Evolutionary conservation across 2,888 invertebrate genomes (phyloP), one percentile per base, ranked within the genome.

Genomic region (Prosopocoilus inquinatus): DNA sequence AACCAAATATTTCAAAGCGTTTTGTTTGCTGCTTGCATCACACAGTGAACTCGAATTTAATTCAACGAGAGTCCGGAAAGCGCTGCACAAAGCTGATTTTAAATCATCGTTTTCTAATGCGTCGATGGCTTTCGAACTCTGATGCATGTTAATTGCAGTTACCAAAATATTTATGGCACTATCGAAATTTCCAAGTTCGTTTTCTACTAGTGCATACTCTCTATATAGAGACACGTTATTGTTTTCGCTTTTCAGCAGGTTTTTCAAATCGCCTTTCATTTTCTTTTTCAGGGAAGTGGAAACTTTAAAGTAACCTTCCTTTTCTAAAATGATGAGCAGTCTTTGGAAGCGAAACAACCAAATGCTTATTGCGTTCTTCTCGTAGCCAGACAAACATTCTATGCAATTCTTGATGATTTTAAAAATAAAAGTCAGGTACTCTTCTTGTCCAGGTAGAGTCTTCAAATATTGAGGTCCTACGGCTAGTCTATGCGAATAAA

Each of bases 311-410:
- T 75, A 62, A 34, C 73, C 73, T 9, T 78, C 69, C 64, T 79
- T 80, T 39, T 79, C 76, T 4, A 84, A 66, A 54, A 78, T 74
- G 15, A 83, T 69, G 1, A 84, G 68, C 46, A 84, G 67, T 20
- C 84, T 78, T 68, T 85, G 82, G 64, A 86, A 84, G 55, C 83
- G 76, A 36, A 87, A 75, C 84, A 85, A 86, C 79, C 87, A 81
- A 7, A 85, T 65, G n/a, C 81, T 78, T 53, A 85, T 78, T 5
- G 83, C 80, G 1, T 80, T 80, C 59, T 77, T 72, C 62, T 84
- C 81, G n/a, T 75, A 69, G 3, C 70, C 68, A 34, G 68, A 68
- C 57, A 83, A 77, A 65, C 78, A 79, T 48, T 80, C 79, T 11
- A 81, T 79, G 58, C 82, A 81, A 39, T 77, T 77, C 51, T 78